Percentiles rank a stretch among this genome's conserved stretches.
These are phyloP conservation scores for Cynocephalus volans DNA, from an alignment of 2,113 vertebrate genomes.

Conservation along the genomic window DNA sequence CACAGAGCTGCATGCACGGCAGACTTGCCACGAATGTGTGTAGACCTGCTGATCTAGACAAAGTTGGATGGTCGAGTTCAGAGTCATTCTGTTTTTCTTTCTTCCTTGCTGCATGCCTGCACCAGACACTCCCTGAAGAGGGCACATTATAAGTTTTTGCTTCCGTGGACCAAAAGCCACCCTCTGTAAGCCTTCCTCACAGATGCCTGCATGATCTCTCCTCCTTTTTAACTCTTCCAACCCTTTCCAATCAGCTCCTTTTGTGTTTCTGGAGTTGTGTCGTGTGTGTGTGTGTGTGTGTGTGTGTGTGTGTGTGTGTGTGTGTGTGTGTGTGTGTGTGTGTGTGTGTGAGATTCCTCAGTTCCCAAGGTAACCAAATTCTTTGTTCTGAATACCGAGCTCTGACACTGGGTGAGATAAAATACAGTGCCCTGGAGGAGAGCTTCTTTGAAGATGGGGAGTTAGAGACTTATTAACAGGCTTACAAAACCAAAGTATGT, in stretches of 20 bases:
- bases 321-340: neutral
- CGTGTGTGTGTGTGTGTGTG: rapidly evolving
- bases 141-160: neutral
- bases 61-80: neutral
- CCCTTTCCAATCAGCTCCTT: neutral
- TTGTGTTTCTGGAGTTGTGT: slow-evolving; percentile 39
- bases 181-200: rapidly evolving
- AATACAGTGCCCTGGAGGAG: slow-evolving; percentile 50
- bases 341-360: neutral
- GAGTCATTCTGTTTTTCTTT: neutral
- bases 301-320: neutral
- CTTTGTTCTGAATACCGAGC: neutral
- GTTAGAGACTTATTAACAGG: slow-evolving; percentile 55
- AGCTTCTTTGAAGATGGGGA: slow-evolving; percentile 60
- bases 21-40: neutral
- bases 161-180: neutral
- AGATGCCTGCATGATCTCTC: neutral
- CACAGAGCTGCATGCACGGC: rapidly evolving
- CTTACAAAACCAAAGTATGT: neutral
- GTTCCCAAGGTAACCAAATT: slow-evolving; percentile 57
- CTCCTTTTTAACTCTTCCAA: neutral
- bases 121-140: neutral
- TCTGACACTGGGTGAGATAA: neutral
- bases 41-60: neutral
- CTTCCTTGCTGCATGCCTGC: neutral